phyloP scores from a whole-genome alignment of 2,888 invertebrate genomes.

The Hydroisotoma schaefferi region DNA sequence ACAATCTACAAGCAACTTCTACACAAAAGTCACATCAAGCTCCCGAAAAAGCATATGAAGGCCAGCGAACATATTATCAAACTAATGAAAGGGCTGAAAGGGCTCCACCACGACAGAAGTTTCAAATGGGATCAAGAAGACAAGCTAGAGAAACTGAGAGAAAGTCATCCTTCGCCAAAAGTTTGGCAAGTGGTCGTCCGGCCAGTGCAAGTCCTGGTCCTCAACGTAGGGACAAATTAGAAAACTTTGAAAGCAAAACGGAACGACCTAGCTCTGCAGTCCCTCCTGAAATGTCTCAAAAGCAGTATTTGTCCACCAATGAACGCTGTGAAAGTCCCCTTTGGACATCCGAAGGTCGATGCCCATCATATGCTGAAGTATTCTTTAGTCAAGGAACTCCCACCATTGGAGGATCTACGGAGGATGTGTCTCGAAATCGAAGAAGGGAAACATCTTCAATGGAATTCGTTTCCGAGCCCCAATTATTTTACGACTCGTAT shows the following conservation, averaged over 20 bases:
- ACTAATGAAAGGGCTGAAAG: background rate
- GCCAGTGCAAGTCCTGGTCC: constrained; percentile 36
- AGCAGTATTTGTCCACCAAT: background rate
- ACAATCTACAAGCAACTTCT: background rate
- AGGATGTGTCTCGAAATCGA: background rate
- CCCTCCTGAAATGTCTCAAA: background rate
- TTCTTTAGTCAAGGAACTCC: constrained; percentile 36
- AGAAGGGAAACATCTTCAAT: background rate
- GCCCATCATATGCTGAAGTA: constrained; percentile 45
- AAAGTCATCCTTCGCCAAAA: constrained; percentile 9
- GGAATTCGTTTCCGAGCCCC: background rate
- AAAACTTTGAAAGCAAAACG: background rate
- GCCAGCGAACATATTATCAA: background rate
- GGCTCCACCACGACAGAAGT: background rate
- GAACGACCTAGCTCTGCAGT: constrained; percentile 17
- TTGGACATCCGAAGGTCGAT: constrained; percentile 24
- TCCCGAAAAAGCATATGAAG: background rate
- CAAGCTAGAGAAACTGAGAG: constrained; percentile 6
- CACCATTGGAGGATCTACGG: constrained; percentile 2
- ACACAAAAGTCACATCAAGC: background rate
- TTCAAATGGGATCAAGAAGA: background rate
- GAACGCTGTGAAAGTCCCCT: constrained; percentile 15
- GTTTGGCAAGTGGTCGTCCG: constrained; percentile 18
- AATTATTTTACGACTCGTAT: background rate
- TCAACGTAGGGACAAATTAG: constrained; percentile 18